Evolutionary conservation across 2,888 invertebrate genomes (phyloP), one percentile per base, ranked within the genome.

Genomic region (Embidobia sp.): DNA sequence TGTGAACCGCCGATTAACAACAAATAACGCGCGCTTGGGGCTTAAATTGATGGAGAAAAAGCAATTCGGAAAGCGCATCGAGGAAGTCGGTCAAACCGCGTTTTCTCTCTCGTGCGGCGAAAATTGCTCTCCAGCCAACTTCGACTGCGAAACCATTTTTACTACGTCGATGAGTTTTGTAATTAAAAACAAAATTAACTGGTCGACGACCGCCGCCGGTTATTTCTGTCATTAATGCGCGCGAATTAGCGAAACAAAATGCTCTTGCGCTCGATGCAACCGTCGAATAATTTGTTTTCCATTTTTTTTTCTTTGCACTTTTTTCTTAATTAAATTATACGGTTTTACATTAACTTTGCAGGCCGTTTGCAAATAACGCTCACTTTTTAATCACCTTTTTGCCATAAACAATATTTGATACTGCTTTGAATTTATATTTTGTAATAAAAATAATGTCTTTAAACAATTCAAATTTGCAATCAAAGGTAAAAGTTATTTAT

Each of bases 161-260:
- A 66, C 51, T 18, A 35, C 37, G 16, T 2, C 37, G n/a, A 6
- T 40, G 31, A 42, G 37, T 51, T 64, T 40, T 64, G 46, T 49
- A 51, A 51, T 64, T 51, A 64, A 63, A 64, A 64, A 64, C 49
- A 51, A 37, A 42, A 51, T 40, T 37, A 64, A 37, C 49, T 19
- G 31, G 13, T 35, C 51, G 11, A 2, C 19, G 18, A 1, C 51
- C 51, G 11, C 7, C 19, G 18, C 3, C 8, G 22, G 26, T 49
- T 51, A 10, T n/a, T n/a, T n/a, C 11, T 15, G 35, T 37, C 11
- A n/a, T 35, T 53, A 53, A 37, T 53, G 35, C 15, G 26, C 31
- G 19, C 33, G 19, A 51, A 51, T 33, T 18, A 16, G 16, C 37
- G 40, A 16, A 40, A 40, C 31, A 22, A 53, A 26, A 53, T 10